Conservation (phyloP, 2,113 vertebrate genomes). For the Piaya cayana region DNA sequence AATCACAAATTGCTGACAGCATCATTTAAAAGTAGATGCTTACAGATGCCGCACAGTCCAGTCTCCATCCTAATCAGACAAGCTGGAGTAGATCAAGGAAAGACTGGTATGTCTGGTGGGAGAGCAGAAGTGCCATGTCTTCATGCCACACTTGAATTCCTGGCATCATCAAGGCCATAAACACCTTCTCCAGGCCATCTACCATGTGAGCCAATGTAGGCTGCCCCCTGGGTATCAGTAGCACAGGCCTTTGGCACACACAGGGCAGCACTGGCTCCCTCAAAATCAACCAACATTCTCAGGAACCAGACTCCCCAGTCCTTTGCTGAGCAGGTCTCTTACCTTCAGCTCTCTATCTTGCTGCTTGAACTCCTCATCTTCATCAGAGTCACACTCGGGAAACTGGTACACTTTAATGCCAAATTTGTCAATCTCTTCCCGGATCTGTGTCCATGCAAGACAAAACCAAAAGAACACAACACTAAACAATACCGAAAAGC, state of each 20-base stretch:
- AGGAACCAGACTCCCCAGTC: not conserved
- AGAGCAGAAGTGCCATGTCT: not conserved
- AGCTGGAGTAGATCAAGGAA: not conserved
- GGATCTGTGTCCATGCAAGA: constrained; percentile 77
- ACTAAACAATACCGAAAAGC: not conserved
- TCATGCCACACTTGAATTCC: not conserved
- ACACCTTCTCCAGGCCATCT: not conserved
- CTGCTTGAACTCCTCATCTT: constrained; percentile 95
- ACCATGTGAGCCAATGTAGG: accelerated
- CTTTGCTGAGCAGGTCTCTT: not conserved
- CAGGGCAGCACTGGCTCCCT: not conserved
- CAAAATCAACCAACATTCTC: not conserved
- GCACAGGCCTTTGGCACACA: not conserved
- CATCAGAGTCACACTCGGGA: constrained; percentile 94
- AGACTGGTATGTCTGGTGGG: not conserved
- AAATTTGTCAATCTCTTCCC: constrained; percentile 94
- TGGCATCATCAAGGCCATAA: not conserved
- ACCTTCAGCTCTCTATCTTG: constrained; percentile 95
- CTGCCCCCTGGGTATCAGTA: not conserved
- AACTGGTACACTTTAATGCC: constrained; percentile 97
- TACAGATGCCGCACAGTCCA: not conserved
- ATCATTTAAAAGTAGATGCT: not conserved
- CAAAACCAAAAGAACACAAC: not conserved
- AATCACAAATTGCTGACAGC: not conserved
- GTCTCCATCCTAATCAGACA: not conserved